A percentile compares a stretch with the other conserved stretches of the same genome.
phyloP scores from a whole-genome alignment of 2,797 vertebrate species.

The Gymnoscopelus braueri region DNA sequence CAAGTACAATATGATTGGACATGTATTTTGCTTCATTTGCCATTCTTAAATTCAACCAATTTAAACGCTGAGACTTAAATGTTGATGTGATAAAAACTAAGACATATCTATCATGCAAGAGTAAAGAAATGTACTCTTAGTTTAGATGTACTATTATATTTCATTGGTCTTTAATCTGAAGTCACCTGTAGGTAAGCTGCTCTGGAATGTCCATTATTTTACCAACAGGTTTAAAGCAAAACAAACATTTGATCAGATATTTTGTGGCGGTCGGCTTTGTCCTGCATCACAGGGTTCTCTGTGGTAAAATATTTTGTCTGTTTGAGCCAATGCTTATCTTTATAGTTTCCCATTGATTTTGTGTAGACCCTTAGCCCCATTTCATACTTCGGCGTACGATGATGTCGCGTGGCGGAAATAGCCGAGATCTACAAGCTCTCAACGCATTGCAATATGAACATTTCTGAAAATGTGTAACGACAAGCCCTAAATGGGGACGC shows the following conservation, averaged over 20 bases:
- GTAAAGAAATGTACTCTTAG: too few relatives aligned
- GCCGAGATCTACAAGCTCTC: too few relatives aligned
- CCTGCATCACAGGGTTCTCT: neutral
- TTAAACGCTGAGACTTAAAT: conserved; percentile 51
- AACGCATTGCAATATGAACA: too few relatives aligned
- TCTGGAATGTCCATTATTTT: conserved; percentile 12
- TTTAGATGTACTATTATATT: too few relatives aligned
- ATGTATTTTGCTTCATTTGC: conserved; percentile 7
- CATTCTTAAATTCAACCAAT: conserved; percentile 13
- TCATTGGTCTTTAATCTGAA: neutral
- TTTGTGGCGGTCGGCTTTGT: conserved; percentile 16
- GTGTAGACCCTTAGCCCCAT: too few relatives aligned
- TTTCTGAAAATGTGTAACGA: too few relatives aligned
- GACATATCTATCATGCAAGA: neutral
- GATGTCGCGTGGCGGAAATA: too few relatives aligned
- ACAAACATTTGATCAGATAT: neutral
- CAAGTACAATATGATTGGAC: conserved; percentile 25
- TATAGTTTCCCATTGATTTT: too few relatives aligned
- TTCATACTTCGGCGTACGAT: too few relatives aligned
- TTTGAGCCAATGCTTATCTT: too few relatives aligned
- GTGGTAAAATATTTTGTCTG: conserved; percentile 8
- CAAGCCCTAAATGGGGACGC: too few relatives aligned
- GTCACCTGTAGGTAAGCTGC: conserved; percentile 15
- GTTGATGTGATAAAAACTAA: conserved; percentile 6
- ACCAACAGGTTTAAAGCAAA: conserved; percentile 20